Percentiles rank a stretch among this genome's conserved stretches.
These are phyloP conservation scores for Tiliacea citrago DNA, from an alignment of 2,888 invertebrate genomes.

Conservation along the genomic window DNA sequence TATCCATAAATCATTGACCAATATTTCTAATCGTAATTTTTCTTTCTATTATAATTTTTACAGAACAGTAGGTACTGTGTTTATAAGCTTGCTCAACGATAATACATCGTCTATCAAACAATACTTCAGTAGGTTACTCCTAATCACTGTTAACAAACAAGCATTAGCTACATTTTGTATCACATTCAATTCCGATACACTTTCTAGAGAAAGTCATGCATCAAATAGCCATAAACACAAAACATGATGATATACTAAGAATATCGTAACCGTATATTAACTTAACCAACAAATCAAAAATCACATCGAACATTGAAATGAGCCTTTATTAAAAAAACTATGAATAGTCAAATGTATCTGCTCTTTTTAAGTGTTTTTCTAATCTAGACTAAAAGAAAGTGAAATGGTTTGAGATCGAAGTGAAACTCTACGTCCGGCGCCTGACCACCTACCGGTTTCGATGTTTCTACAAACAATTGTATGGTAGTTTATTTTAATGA, in stretches of 20 bases:
- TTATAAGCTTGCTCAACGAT: neutral
- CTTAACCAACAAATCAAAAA: constrained; percentile 31
- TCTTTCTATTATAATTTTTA: neutral
- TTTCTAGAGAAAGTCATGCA: constrained; percentile 54
- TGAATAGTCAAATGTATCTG: neutral
- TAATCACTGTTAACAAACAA: constrained; percentile 12
- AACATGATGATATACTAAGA: constrained; percentile 5
- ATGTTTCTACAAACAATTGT: constrained; percentile 38
- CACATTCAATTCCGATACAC: constrained; percentile 11
- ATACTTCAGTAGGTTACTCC: neutral
- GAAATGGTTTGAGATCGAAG: constrained; percentile 46
- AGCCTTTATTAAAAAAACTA: neutral
- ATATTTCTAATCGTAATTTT: neutral
- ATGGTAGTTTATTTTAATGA: constrained; percentile 24
- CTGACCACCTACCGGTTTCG: constrained; percentile 43
- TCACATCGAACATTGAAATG: constrained; percentile 4
- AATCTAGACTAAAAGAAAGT: constrained; percentile 60
- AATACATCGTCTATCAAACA: neutral
- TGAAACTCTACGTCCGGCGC: constrained; percentile 45
- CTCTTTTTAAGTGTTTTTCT: constrained; percentile 28
- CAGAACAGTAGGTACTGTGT: too few species aligned
- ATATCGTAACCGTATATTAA: neutral
- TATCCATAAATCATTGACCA: neutral
- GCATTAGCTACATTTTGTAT: neutral
- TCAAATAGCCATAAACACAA: constrained; percentile 14